Evolutionary conservation across 1,140 invertebrate genomes (phyloP).

Genomic region (Drosophila yakuba): DNA sequence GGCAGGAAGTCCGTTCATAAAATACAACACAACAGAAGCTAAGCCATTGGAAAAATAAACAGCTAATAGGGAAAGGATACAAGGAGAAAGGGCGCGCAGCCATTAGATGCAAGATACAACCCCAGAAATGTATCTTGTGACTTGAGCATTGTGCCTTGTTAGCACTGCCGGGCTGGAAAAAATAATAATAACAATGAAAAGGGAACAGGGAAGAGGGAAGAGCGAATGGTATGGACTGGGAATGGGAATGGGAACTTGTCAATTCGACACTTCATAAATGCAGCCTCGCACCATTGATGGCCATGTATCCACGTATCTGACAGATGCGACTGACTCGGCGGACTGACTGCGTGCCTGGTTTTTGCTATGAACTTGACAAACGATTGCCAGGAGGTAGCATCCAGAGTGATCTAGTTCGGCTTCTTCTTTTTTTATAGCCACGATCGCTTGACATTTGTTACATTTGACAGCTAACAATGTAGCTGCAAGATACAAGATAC

Average conservation of each 20-base stretch:
- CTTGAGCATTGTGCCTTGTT: conserved; percentile 37
- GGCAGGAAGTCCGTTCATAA: conserved; percentile 30
- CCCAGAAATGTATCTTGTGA: conserved; percentile 41
- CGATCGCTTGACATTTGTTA: conserved; percentile 78
- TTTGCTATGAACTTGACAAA: conserved; percentile 79
- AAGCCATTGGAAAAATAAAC: conserved; percentile 62
- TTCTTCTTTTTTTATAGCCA: conserved; percentile 42
- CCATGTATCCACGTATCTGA: conserved; percentile 65
- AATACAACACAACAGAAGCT: conserved; percentile 39
- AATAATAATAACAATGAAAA: conserved; percentile 7
- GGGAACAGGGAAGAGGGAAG: background rate
- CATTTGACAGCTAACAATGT: conserved; percentile 82
- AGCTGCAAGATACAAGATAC: conserved; percentile 74
- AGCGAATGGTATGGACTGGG: background rate
- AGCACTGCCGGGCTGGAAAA: conserved; percentile 51
- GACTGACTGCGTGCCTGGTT: conserved; percentile 46
- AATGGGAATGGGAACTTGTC: conserved; percentile 63
- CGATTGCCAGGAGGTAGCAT: conserved; percentile 56
- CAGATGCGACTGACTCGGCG: conserved; percentile 62
- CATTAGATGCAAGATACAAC: conserved; percentile 29
- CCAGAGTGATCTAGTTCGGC: conserved; percentile 63
- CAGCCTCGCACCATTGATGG: conserved; percentile 42
- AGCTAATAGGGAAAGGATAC: conserved; percentile 17
- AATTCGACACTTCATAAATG: conserved; percentile 83
- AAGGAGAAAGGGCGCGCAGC: conserved; percentile 22